Evolutionary conservation across 2,888 invertebrate species (phyloP).

Genomic region (Philhelius pedissequus): DNA sequence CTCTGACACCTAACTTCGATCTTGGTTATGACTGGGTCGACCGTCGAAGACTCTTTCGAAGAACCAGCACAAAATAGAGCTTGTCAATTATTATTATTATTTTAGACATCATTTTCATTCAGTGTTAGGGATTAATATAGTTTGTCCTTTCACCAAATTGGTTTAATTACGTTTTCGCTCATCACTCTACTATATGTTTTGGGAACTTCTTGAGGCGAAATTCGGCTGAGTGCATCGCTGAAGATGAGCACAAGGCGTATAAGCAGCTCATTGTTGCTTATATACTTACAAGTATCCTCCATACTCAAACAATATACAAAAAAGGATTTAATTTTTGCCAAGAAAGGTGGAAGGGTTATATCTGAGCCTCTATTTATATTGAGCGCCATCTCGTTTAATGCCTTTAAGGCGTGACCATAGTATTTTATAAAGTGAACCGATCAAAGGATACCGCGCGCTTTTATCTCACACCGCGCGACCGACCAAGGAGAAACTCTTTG

Average conservation of each 20-base stretch:
- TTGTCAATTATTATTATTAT: constrained; percentile 53
- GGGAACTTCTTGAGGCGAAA: not conserved
- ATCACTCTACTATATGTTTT: not conserved
- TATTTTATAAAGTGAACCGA: constrained; percentile 79
- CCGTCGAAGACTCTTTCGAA: constrained; percentile 3
- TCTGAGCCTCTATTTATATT: no score
- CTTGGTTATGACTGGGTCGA: no score
- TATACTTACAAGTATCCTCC: constrained; percentile 31
- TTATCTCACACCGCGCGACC: constrained; percentile 73
- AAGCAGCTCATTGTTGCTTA: constrained; percentile 24
- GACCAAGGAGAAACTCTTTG: constrained; percentile 50
- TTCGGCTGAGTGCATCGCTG: not conserved
- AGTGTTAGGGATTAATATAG: not conserved
- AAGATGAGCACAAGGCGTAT: constrained; percentile 43
- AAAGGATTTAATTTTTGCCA: constrained; percentile 55
- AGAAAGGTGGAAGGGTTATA: constrained; percentile 41
- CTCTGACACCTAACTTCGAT: not conserved
- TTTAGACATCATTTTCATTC: constrained; percentile 21
- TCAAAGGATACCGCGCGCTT: constrained; percentile 78
- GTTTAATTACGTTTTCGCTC: constrained; percentile 41
- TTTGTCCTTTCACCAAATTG: not conserved
- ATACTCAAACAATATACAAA: constrained; percentile 55
- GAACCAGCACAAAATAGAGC: not conserved
- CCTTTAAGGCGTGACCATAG: constrained; percentile 79
- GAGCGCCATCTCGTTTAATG: constrained; percentile 80